Base-by-base conservation (phyloP, 2,888 invertebrate species). In the Odontomyia ornata region DNA sequence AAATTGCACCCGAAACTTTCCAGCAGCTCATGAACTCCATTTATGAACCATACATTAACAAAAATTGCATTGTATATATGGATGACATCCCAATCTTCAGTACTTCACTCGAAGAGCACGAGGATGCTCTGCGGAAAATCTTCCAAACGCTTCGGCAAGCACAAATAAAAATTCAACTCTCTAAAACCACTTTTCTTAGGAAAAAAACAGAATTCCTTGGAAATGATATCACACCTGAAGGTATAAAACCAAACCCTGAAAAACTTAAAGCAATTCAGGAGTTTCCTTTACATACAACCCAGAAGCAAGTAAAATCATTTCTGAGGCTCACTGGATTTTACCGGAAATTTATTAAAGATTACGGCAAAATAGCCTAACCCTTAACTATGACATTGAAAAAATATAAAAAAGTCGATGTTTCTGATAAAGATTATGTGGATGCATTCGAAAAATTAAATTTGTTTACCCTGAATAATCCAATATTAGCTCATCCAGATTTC, bases 71-170 rank as follows among this genome's bases (percentile, higher is more conserved):
- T 25, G 60, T 23, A 21, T 60, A 60, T 13, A 60, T 60, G 60
- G 60, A 60, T 25, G 2, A 60, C 60, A 60, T 21, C 2, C 60
- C 84, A 13, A 78, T 83, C 78, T 18, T 80, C n/a, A n/a, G n/a
- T n/a, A n/a, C n/a, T n/a, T n/a, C 80, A 0, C 57, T 83, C 9
- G 80, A 82, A 71, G 82, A 83, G 78, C 82, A 82, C 64, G 78
- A 79, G 3, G 56, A 67, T 11, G 25, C 23, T 23, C 7, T 25
- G 7, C 21, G 60, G 23, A 60, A 60, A 60, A 60, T 60, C 21
- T 80, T 82, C 21, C 27, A 82, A 62, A 77, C 78, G 67, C 73
- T 82, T 7, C 65, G 79, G 43, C 23, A 79, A 67, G 69, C 62
- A 0, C 80, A 81, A 71, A 77, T 82, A 7, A 81, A 82, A 81